Percentiles rank a stretch among this genome's conserved stretches.
Evolutionary conservation across 2,797 vertebrate species (phyloP).

Genomic region (Anabas testudineus): DNA sequence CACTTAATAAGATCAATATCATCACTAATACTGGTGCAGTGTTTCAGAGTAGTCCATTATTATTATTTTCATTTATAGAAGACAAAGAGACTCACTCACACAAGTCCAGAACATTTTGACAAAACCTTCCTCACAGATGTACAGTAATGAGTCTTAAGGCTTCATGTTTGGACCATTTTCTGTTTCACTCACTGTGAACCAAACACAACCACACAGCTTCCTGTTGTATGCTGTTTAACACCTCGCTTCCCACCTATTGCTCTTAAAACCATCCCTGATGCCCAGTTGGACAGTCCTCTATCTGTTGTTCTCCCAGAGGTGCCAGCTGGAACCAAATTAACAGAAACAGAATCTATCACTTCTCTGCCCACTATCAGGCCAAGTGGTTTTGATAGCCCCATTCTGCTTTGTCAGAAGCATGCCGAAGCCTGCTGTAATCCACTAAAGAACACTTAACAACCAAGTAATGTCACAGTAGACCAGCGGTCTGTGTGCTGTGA

Average conservation of each 20-base stretch:
- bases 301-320: constrained; percentile 67
- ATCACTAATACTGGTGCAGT: no score
- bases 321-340: constrained; percentile 67
- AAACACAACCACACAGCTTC: constrained; percentile 36
- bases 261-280: constrained; percentile 68
- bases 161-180: constrained; percentile 42
- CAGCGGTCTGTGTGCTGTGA: constrained; percentile 66
- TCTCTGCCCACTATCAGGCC: constrained; percentile 50
- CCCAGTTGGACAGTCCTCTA: constrained; percentile 57
- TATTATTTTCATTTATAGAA: constrained; percentile 26
- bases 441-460: constrained; percentile 73
- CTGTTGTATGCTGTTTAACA: constrained; percentile 48
- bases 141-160: constrained; percentile 16
- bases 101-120: constrained; percentile 29
- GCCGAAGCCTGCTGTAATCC: constrained; percentile 63
- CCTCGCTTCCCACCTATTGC: constrained; percentile 57
- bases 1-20: background rate
- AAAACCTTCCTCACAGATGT: constrained; percentile 33
- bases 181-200: constrained; percentile 39
- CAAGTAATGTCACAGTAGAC: constrained; percentile 74
- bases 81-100: background rate
- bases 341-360: constrained; percentile 67
- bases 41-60: constrained; percentile 9
- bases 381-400: constrained; percentile 73
- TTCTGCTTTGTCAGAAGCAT: constrained; percentile 75